Evolutionary conservation across 2,113 vertebrate species (phyloP), one percentile per base, ranked within the genome.

Genomic region (Otolemur garnettii): DNA sequence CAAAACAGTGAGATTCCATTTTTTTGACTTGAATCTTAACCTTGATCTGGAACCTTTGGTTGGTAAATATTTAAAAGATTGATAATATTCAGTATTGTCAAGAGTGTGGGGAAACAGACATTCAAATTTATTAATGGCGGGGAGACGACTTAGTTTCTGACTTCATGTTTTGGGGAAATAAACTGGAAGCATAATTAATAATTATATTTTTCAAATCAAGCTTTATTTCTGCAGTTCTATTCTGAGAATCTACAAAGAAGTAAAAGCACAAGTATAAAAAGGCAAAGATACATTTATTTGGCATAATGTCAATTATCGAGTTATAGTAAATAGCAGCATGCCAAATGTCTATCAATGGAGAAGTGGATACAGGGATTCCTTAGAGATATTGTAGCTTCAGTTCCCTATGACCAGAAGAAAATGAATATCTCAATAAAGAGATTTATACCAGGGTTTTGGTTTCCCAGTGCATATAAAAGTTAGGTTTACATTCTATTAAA

Each of bases 171-270:
- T 62, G 19, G 10, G 42, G 91, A 91, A 38, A 10, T 68, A 75
- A 95, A 57, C n/a, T 42, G 10, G 9, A 87, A 19, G 14, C 38
- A 85, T 50, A 24, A 78, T 94, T 85, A 90, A 62, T 77, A 78
- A 64, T 85, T 95, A 71, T 78, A 82, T 85, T 50, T 77, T 93
- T 5, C 28, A 85, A 94, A 82, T 24, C 94, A 82, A 53, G 2
- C 21, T 89, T 91, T 86, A 82, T 69, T 30, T 89, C n/a, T 42
- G 8, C 0, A 79, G 18, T 53, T 33, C 57, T 78, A 86, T 14
- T 74, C 13, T 85, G 33, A 17, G n/a, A 81, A 22, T 89, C 62
- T 91, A 50, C n/a, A 68, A 55, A 87, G 38, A 91, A 77, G 77
- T 77, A 33, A 90, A 90, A 93, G 4, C 19, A 50, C 6, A 50